Evolutionary conservation across 2,888 invertebrate species (phyloP).

Genomic region (Meteorus colon): DNA sequence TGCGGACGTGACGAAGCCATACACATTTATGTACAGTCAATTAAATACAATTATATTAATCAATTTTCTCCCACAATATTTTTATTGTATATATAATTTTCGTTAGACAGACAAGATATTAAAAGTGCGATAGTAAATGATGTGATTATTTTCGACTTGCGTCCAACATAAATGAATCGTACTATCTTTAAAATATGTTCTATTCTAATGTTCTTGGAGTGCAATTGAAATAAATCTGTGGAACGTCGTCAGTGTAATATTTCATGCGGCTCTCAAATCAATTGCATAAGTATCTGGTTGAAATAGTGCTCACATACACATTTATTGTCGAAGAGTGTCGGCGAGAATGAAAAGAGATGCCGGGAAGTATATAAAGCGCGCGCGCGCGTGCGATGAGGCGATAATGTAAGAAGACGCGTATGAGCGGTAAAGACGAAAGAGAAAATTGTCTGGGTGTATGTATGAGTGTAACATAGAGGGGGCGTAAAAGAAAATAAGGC

Average conservation of each 20-base stretch:
- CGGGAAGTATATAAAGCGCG: conserved; percentile 49
- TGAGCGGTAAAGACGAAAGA: conserved; percentile 68
- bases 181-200: background rate
- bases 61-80: too few species aligned
- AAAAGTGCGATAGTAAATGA: too few species aligned
- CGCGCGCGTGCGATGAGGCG: conserved; percentile 67
- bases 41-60: too few species aligned
- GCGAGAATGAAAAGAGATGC: conserved; percentile 35
- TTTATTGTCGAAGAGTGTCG: background rate
- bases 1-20: conserved; percentile 32
- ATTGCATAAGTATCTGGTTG: background rate
- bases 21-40: too few species aligned
- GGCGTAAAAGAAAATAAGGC: conserved; percentile 12
- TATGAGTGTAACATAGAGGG: conserved; percentile 30
- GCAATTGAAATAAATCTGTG: too few species aligned
- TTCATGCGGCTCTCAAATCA: background rate
- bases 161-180: background rate
- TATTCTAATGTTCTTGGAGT: background rate
- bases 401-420: conserved; percentile 51
- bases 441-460: conserved; percentile 53
- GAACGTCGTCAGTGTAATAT: background rate
- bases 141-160: too few species aligned
- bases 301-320: background rate
- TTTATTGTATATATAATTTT: too few species aligned
- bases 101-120: too few species aligned